Evolutionary conservation across 2,797 vertebrate species (phyloP), one percentile per base, ranked within the genome.

Genomic region (Sparidentex hasta): DNA sequence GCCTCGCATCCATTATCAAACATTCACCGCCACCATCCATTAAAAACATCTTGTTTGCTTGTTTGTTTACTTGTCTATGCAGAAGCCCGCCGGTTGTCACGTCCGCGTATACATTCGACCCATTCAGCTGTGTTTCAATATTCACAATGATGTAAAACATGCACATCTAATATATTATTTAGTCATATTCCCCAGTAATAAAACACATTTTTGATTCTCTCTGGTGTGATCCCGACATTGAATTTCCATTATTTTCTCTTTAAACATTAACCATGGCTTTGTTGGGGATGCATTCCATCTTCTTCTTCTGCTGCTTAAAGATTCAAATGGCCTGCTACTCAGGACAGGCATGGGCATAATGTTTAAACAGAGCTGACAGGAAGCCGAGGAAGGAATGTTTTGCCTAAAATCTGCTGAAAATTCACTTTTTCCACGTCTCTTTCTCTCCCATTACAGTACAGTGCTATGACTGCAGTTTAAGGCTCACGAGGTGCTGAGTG

Each of bases 161-260:
- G 90, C 86, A 71, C 82, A 75, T 88, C 93, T 95, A 92, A 98
- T 98, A 93, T 94, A 98, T 98, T 98, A 98, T 98, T 99, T 96
- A 98, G 92, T 62, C 87, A 84, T 74, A 87, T 92, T 95, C 91
- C 88, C 87, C 85, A 48, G 88, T 93, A 94, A 94, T 95, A 96
- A 95, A 95, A 94, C 84, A 94, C 94, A 93, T 93, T 95, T 92
- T 93, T 92, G 92, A 87, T 85, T 90, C 88, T 92, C 88, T 88
- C 93, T 91, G 90, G 86, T 93, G 92, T 83, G 94, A 96, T 95
- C 95, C 92, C 66, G 89, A 94, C 95, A 94, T 95, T 95, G 95
- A 89, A 93, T 96, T 97, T 98, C 97, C 97, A 99, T 98, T 97
- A 98, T 95, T 95, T 90, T 94, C 97, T 98, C 94, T 96, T 98